These are phyloP conservation scores for Poicephalus gulielmi DNA, from an alignment of 2,113 vertebrate species.

Conservation along the genomic window DNA sequence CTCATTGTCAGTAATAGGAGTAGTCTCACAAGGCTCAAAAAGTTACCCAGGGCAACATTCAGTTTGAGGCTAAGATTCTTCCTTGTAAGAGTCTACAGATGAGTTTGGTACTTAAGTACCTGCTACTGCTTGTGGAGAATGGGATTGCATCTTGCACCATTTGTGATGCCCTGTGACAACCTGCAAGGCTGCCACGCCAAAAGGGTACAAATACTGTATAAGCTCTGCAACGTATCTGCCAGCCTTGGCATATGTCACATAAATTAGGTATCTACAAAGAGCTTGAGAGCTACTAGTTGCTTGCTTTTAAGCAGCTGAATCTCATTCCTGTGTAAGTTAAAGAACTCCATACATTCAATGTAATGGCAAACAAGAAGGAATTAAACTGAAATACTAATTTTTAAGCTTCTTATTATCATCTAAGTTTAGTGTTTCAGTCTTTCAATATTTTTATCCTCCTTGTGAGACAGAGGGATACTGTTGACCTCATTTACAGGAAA, in stretches of 20 bases:
- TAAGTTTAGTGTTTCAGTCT: not conserved
- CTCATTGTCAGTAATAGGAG: rapidly evolving
- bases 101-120: not conserved
- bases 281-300: not conserved
- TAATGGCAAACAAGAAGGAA: not conserved
- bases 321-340: not conserved
- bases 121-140: not conserved
- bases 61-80: not conserved
- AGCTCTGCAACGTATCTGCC: not conserved
- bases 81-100: rapidly evolving
- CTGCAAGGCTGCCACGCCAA: not conserved
- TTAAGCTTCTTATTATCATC: not conserved
- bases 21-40: not conserved
- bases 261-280: not conserved
- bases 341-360: not conserved
- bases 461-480: not conserved
- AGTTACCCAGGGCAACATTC: not conserved
- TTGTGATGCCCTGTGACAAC: not conserved
- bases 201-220: not conserved
- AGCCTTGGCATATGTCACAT: not conserved
- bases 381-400: not conserved
- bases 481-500: not conserved
- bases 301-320: not conserved
- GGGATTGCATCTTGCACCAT: not conserved
- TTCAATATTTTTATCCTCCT: not conserved